These are phyloP conservation scores for Galago senegalensis DNA, from an alignment of 2,797 vertebrate genomes.

Conservation along the genomic window DNA sequence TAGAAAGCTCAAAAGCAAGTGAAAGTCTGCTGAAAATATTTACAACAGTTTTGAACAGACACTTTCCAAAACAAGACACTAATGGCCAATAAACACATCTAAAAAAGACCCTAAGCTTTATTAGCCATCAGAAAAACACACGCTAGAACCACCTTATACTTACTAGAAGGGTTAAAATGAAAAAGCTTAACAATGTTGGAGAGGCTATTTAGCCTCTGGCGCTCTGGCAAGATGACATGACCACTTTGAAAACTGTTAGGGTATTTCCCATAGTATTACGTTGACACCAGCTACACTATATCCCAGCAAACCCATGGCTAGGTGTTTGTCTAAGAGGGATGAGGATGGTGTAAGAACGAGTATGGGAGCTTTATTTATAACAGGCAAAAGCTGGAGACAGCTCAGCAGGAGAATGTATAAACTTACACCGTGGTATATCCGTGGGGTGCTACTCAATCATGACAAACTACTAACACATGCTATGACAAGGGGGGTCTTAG, in stretches of 20 bases:
- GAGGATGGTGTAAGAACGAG: background rate
- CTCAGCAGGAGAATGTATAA: background rate
- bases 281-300: background rate
- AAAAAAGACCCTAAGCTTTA: background rate
- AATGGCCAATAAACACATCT: conserved; percentile 32
- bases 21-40: conserved; percentile 24
- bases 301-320: background rate
- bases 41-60: conserved; percentile 22
- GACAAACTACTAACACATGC: background rate
- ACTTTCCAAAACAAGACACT: background rate
- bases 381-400: background rate
- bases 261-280: background rate
- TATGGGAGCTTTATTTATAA: background rate
- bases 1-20: conserved; percentile 52
- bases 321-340: background rate
- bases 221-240: background rate
- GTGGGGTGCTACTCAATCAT: background rate
- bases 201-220: background rate
- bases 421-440: background rate
- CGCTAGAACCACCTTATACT: background rate
- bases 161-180: background rate
- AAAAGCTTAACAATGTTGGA: background rate
- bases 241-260: background rate
- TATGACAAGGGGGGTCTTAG: background rate
- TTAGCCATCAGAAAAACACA: conserved; percentile 3